Conservation (phyloP, 2,888 invertebrate genomes). For the Spialia ferax region DNA sequence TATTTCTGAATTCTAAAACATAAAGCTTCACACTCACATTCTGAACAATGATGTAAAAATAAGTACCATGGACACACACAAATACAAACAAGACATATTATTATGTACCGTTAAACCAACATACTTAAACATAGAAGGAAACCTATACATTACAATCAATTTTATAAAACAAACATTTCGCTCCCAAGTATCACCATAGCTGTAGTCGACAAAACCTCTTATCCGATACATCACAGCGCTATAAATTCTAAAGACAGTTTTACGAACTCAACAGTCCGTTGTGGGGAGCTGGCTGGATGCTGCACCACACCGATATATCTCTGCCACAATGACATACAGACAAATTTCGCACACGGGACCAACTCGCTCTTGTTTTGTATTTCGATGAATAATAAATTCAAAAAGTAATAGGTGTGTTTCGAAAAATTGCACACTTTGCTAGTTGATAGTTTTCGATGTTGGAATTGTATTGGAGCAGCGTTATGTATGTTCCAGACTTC, state of each 20-base stretch:
- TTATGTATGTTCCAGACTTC: too few species aligned
- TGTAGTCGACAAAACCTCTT: not conserved
- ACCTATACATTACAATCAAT: not conserved
- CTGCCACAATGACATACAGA: conserved; percentile 68
- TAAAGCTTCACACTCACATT: too few species aligned
- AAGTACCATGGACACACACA: too few species aligned
- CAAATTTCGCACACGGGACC: conserved; percentile 53
- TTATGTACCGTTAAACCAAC: too few species aligned
- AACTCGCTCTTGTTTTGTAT: conserved; percentile 10
- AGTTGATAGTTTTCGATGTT: not conserved
- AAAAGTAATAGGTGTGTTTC: conserved; percentile 13
- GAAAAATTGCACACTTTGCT: conserved; percentile 1
- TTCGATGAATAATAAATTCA: conserved; percentile 15
- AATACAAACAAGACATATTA: not conserved
- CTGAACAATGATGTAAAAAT: too few species aligned
- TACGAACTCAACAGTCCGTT: conserved; percentile 26
- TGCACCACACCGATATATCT: conserved; percentile 61
- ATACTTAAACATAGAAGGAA: not conserved
- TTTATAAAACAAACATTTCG: not conserved
- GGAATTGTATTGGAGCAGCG: too few species aligned
- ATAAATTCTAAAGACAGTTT: conserved; percentile 27
- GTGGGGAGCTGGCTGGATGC: conserved; percentile 15
- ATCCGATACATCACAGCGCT: conserved; percentile 11
- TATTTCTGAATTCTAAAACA: too few species aligned
- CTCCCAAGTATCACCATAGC: not conserved